These are phyloP conservation scores for Delphinus delphis DNA, from an alignment of 2,113 vertebrate species.

Conservation along the genomic window DNA sequence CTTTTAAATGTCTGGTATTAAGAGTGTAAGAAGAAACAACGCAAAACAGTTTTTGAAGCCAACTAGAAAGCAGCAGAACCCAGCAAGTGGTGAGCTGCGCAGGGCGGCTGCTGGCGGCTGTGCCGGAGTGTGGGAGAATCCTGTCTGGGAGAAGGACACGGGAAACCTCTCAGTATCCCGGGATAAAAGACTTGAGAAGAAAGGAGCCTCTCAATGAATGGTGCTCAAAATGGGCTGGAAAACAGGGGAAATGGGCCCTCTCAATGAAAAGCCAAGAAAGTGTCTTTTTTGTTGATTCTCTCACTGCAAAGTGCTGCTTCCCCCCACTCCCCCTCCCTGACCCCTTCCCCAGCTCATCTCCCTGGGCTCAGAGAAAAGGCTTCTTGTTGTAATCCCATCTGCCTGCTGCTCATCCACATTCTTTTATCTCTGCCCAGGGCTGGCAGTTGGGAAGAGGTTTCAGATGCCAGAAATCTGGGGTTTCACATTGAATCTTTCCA, in stretches of 20 bases:
- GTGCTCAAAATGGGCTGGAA: slow-evolving; percentile 47
- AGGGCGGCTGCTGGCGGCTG: background rate
- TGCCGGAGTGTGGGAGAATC: slow-evolving; percentile 46
- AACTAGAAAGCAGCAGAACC: background rate
- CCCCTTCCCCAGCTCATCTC: slow-evolving; percentile 38
- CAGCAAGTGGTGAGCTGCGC: background rate
- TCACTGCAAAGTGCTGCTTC: background rate
- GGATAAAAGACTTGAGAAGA: slow-evolving; percentile 65
- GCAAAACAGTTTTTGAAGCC: background rate
- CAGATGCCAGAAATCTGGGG: slow-evolving; percentile 68
- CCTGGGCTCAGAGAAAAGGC: slow-evolving; percentile 12
- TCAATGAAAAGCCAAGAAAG: slow-evolving; percentile 52
- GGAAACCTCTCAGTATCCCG: background rate
- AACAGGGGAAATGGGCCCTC: background rate
- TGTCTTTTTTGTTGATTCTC: slow-evolving; percentile 56
- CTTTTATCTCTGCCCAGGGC: slow-evolving; percentile 71
- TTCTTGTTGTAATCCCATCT: slow-evolving; percentile 63
- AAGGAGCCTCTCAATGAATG: slow-evolving; percentile 57
- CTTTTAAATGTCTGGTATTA: background rate
- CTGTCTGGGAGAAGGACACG: background rate
- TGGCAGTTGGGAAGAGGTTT: slow-evolving; percentile 50
- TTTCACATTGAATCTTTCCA: slow-evolving; percentile 63
- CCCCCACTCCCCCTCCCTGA: slow-evolving; percentile 10
- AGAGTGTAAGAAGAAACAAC: background rate
- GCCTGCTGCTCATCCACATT: background rate